Base-by-base conservation (phyloP, 2,888 invertebrate genomes). In the Cybosia mesomella region DNA sequence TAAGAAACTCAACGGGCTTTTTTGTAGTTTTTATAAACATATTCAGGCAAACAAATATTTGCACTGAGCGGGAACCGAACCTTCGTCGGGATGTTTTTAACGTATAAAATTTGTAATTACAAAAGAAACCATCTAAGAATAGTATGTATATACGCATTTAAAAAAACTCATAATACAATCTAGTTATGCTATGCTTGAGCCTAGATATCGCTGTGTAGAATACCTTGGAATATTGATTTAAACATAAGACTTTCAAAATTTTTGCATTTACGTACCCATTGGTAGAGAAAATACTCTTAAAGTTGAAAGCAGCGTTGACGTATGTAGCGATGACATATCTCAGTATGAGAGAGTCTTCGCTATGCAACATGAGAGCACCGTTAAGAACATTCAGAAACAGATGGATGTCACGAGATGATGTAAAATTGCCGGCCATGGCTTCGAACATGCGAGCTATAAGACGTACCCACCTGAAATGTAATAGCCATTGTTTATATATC, bases 251-350 rank as follows among this genome's bases (percentile, higher is more conserved):
- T 4, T 4, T 28, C 28, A 28, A 28, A 28, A 28, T 43, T 7
- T 43, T 49, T 49, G 43, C 7, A 15, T 10, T 36, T 22, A 84
- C 95, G 82, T 91, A 97, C 96, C 99, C 99, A 87, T 99, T 99
- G 15, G 98, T 98, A 0, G 99, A 98, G 91, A 99, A 99, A 75
- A 99, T 98, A 87, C 99, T 99, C 93, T 99, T 99, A 91, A 99
- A 99, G 93, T 99, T 99, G 83, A 98, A 98, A 0, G 98, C 98
- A 0, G 99, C 99, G 90, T 99, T 99, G 72, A 99, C 98, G 85
- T 98, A 99, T 0, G 99, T 99, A 0, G 99, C 99, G 92, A 99
- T 98, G 28, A 99, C 99, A 88, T 98, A 98, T 87, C 99, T 96
- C 70, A 99, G 96, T 82, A 99, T 98, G 69, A 99, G 97, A 0